phyloP scores from a whole-genome alignment of 2,888 invertebrate genomes.

The Tetranychus piercei region DNA sequence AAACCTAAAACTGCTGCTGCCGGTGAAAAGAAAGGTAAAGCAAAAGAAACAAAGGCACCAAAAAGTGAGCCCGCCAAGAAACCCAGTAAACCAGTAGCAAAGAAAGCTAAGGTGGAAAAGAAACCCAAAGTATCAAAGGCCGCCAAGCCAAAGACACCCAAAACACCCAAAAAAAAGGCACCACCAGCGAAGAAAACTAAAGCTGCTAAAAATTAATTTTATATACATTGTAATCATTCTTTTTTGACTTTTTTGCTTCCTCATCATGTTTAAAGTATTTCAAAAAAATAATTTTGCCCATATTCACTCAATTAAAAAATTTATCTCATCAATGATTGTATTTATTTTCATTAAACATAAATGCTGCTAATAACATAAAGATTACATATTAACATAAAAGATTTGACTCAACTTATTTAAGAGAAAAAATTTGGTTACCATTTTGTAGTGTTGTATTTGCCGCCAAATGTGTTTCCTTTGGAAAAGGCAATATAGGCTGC shows the following conservation, averaged over 20 bases:
- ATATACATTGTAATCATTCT: not conserved
- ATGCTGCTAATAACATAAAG: too few relatives aligned
- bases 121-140: constrained; percentile 14
- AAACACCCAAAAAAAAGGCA: constrained; percentile 18
- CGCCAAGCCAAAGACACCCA: constrained; percentile 18
- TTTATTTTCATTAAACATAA: too few relatives aligned
- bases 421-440: too few relatives aligned
- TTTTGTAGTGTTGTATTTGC: too few relatives aligned
- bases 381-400: too few relatives aligned
- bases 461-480: too few relatives aligned
- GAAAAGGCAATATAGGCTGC: too few relatives aligned
- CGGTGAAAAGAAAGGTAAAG: constrained; percentile 20
- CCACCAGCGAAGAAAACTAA: constrained; percentile 3
- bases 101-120: constrained; percentile 16
- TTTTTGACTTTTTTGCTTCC: not conserved
- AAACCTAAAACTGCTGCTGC: constrained; percentile 18
- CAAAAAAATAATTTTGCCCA: too few relatives aligned
- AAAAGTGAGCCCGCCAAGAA: constrained; percentile 17
- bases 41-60: constrained; percentile 23
- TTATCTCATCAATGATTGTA: too few relatives aligned
- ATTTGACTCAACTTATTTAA: too few relatives aligned
- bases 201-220: not conserved
- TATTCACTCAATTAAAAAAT: too few relatives aligned
- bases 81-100: constrained; percentile 14
- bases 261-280: not conserved